Base-by-base conservation (phyloP, 1,140 invertebrate genomes). In the Geopemphigus sp. region DNA sequence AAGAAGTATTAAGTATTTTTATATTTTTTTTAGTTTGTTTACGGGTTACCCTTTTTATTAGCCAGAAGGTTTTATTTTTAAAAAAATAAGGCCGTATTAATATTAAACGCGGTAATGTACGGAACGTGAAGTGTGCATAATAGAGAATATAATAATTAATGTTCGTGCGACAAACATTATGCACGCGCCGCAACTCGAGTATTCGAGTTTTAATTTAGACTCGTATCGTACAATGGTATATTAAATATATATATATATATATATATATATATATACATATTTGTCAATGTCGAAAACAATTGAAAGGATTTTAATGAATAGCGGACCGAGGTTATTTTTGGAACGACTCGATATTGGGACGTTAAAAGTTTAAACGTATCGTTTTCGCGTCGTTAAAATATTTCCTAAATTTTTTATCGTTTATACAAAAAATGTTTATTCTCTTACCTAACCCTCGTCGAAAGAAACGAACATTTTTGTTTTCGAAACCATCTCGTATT, bases 1-100 rank as follows among this genome's bases (percentile, higher is more conserved):
- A 70, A 70, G 66, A 26, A 17, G 14, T 70, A 70, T 70, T 50
- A 68, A 50, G 32, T 66, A n/a, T 68, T 68, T 47, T 68, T 39
- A 4, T 39, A 4, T 39, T 39, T 39, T 39, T 39, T 39, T 39
- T 39, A 4, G 3, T 39, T 39, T 39, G 3, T 39, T 39, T 50
- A 45, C 12, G 19, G 45, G 47, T 22, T 17, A 24, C n/a, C 39
- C 8, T 17, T 24, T 70, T 70, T 70, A 53, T 24, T 68, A 24
- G 0, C 1, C 5, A 70, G 45, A 53, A 19, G 8, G 6, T 12
- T 10, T 68, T 10, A 12, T 66, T 47, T 53, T 68, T 24, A 10
- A 26, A 39, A 39, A 19, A 53, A 5, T 10, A 50, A 53, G 45
- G 14, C 26, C 26, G 22, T 24, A 50, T 70, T 70, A 50, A 17